phyloP scores from a whole-genome alignment of 2,888 invertebrate genomes.

The Creontiades dilutus region DNA sequence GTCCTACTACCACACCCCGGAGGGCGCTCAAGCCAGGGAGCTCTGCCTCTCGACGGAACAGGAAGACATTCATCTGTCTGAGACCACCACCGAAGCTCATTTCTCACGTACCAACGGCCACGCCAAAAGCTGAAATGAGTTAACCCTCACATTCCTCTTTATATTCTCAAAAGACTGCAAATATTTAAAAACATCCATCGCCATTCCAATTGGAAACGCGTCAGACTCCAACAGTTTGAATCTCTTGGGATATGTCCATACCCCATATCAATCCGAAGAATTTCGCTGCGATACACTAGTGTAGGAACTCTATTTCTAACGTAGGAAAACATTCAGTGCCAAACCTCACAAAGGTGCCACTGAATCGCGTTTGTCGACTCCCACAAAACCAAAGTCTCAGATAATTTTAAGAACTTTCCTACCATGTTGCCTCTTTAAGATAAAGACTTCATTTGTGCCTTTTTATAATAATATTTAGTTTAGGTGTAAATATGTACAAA shows the following conservation, averaged over 20 bases:
- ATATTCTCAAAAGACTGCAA: not conserved
- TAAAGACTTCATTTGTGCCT: conserved; percentile 58
- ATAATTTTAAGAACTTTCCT: not conserved
- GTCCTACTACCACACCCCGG: conserved; percentile 80
- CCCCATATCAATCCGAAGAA: not conserved
- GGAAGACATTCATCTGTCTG: conserved; percentile 50
- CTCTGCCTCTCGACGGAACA: conserved; percentile 51
- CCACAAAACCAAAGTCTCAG: conserved; percentile 29
- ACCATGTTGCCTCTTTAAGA: conserved; percentile 41
- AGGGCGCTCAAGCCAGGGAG: conserved; percentile 70
- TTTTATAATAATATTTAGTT: not conserved
- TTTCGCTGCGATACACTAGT: not conserved
- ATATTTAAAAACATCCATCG: not conserved
- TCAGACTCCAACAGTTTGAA: not conserved
- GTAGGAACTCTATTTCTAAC: not conserved
- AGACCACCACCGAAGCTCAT: conserved; percentile 33
- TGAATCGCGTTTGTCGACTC: not conserved
- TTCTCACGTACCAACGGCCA: conserved; percentile 56
- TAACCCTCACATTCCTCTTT: not conserved
- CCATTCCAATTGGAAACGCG: not conserved
- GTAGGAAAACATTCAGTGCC: not conserved
- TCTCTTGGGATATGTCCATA: not conserved
- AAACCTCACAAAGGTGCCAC: not conserved
- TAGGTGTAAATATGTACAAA: conserved; percentile 58
- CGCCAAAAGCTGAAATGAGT: conserved; percentile 44